A percentile compares a stretch with the other conserved stretches of the same genome.
Evolutionary conservation across 2,113 vertebrate genomes (phyloP).

Genomic region (Merops nubicus): DNA sequence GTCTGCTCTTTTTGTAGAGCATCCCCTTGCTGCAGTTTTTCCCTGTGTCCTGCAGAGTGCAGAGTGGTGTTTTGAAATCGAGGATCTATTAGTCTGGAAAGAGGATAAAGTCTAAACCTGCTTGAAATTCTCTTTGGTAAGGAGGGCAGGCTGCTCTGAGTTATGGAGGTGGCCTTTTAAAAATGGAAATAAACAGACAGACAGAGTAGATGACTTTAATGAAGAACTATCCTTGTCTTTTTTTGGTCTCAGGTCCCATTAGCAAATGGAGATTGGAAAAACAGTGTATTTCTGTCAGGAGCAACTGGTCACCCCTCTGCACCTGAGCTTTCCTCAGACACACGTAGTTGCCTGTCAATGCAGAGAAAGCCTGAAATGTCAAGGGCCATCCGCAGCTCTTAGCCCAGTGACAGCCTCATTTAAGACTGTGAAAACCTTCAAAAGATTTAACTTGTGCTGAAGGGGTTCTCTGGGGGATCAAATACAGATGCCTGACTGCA

Average conservation of each 20-base stretch:
- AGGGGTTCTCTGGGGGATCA: not conserved
- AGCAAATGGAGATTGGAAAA: constrained; percentile 17
- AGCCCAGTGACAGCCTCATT: not conserved
- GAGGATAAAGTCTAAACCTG: not conserved
- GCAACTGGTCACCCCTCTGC: not conserved
- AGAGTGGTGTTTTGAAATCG: constrained; percentile 61
- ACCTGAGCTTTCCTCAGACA: not conserved
- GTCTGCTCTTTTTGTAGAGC: not conserved
- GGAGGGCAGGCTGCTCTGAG: constrained; percentile 32
- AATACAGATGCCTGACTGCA: not conserved
- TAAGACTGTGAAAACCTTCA: not conserved
- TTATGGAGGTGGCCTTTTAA: constrained; percentile 72
- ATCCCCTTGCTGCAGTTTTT: constrained; percentile 23
- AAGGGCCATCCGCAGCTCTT: not conserved
- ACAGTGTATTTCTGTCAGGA: not conserved
- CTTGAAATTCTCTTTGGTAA: constrained; percentile 53
- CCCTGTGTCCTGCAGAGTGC: constrained; percentile 58
- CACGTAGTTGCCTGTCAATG: not conserved
- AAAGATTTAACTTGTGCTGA: not conserved
- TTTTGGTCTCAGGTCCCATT: constrained; percentile 29
- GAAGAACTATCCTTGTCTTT: not conserved
- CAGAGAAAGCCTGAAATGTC: not conserved
- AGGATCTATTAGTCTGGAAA: constrained; percentile 15
- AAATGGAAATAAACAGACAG: constrained; percentile 67
- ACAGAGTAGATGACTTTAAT: constrained; percentile 45